Percentiles rank a stretch among this genome's conserved stretches.
Evolutionary conservation across 1,140 invertebrate genomes (phyloP).

Genomic region (Neotoxoptera formosana): DNA sequence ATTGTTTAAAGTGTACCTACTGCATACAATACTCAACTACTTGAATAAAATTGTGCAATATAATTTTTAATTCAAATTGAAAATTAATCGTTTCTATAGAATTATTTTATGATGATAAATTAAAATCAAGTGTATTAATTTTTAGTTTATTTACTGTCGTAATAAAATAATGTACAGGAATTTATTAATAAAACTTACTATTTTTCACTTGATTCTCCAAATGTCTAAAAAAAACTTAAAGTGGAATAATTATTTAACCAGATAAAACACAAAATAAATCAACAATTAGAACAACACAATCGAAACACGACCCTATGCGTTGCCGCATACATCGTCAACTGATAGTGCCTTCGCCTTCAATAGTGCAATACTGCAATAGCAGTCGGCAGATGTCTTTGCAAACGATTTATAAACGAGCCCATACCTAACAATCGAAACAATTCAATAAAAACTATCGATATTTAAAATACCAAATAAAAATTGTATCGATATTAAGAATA

Average conservation of each 20-base stretch:
- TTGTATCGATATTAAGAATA: not conserved
- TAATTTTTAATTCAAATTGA: not conserved
- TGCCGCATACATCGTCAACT: not conserved
- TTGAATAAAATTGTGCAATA: not conserved
- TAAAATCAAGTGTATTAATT: not conserved
- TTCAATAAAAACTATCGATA: constrained; percentile 33
- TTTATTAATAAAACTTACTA: constrained; percentile 28
- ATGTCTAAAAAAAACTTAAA: not conserved
- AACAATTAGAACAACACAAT: not conserved
- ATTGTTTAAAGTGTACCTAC: not conserved
- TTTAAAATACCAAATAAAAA: not conserved
- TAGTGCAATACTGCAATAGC: not conserved
- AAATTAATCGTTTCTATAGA: not conserved
- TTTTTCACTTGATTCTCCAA: not conserved
- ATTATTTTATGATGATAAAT: not conserved
- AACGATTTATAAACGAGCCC: constrained; percentile 26
- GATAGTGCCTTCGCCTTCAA: not conserved
- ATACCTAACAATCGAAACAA: constrained; percentile 33
- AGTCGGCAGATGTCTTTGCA: constrained; percentile 18
- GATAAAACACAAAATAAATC: not conserved
- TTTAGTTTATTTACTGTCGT: not conserved
- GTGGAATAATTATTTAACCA: constrained; percentile 23
- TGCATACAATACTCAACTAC: not conserved
- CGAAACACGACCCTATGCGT: not conserved
- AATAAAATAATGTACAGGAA: not conserved